Evolutionary conservation across 23 tunicate genomes (phyloP).

Genomic region (Corella eumyota): DNA sequence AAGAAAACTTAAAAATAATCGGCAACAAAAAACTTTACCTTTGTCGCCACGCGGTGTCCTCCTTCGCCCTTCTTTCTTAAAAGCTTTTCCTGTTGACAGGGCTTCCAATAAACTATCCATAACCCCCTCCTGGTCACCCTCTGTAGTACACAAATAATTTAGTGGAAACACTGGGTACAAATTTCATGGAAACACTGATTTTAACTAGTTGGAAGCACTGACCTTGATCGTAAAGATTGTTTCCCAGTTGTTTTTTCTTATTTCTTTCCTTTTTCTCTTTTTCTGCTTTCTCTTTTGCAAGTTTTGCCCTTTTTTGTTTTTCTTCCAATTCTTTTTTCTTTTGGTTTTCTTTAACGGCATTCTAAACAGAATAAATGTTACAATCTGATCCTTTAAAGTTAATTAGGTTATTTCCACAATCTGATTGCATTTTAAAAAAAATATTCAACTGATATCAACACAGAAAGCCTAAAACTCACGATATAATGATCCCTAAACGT

Average conservation of each 20-base stretch:
- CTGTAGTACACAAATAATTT: slow-evolving; percentile 12
- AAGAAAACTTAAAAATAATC: neutral
- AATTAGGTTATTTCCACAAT: neutral
- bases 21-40: slow-evolving; percentile 3
- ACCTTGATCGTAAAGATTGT: slow-evolving; percentile 13
- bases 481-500: slow-evolving; percentile 52
- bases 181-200: neutral
- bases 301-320: slow-evolving; percentile 66
- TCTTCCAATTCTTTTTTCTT: slow-evolving; percentile 61
- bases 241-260: slow-evolving; percentile 25
- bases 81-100: slow-evolving; percentile 76
- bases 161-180: neutral
- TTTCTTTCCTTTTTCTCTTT: slow-evolving; percentile 84
- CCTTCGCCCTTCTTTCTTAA: slow-evolving; percentile 67
- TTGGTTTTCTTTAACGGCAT: slow-evolving; percentile 73
- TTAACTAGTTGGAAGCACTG: neutral
- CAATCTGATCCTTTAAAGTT: no score
- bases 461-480: no score
- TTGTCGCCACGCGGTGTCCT: slow-evolving; percentile 48
- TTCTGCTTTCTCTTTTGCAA: slow-evolving; percentile 81
- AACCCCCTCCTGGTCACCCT: slow-evolving; percentile 91
- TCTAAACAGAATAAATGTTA: slow-evolving; percentile 7
- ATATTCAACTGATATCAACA: no score
- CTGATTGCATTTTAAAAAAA: neutral
- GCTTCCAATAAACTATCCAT: slow-evolving; percentile 92